These are phyloP conservation scores for Tetropium fuscum DNA, from an alignment of 2,888 invertebrate genomes.

Conservation along the genomic window DNA sequence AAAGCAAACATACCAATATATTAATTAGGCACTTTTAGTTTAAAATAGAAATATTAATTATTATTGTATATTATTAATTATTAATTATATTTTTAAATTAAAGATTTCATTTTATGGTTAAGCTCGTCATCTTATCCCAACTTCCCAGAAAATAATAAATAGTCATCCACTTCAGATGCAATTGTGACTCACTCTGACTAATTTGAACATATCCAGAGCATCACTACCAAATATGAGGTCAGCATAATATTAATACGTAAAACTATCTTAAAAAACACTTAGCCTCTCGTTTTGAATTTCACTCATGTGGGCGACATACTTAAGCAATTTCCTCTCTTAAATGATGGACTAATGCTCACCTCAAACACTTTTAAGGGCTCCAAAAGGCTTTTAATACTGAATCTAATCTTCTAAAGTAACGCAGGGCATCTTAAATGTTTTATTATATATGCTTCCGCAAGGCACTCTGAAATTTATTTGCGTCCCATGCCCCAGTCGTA, in stretches of 20 bases:
- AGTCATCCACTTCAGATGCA: not conserved
- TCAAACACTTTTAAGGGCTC: not conserved
- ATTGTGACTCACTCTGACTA: not conserved
- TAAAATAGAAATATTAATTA: too few relatives aligned
- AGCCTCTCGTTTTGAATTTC: constrained; percentile 8
- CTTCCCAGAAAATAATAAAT: not conserved
- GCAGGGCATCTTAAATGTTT: constrained; percentile 13
- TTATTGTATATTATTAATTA: too few relatives aligned
- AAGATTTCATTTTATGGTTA: not conserved
- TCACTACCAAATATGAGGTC: constrained; percentile 2
- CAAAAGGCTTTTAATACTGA: constrained; percentile 5
- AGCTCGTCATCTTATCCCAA: too few relatives aligned
- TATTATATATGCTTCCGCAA: constrained; percentile 2
- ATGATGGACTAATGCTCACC: not conserved
- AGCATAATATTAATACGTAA: constrained; percentile 6
- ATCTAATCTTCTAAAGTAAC: constrained; percentile 26
- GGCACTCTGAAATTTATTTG: constrained; percentile 11
- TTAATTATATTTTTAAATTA: not conserved
- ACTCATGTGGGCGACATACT: constrained; percentile 6
- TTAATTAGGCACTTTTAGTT: too few relatives aligned
- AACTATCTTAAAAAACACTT: constrained; percentile 2
- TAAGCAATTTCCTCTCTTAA: constrained; percentile 6
- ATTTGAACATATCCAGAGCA: not conserved
- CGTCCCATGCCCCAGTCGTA: not conserved
- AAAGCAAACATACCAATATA: too few relatives aligned